Base-by-base conservation (phyloP, 2,888 invertebrate species). In the Crioceris asparagi region DNA sequence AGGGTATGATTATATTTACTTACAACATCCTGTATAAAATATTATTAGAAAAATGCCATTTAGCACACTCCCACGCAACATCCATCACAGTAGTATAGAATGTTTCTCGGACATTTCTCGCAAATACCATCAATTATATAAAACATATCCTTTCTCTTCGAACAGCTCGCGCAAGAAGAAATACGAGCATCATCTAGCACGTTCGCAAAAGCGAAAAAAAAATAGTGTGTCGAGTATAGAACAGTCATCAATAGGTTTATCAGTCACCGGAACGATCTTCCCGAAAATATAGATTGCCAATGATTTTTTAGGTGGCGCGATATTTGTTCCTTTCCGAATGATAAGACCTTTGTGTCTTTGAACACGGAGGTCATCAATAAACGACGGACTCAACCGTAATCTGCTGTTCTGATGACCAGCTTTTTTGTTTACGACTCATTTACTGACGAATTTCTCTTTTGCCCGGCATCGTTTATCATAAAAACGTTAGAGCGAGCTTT, bases 291-390 rank as follows among this genome's bases (percentile, higher is more conserved):
- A 56, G 57, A 60, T 59, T 54, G 59, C 52, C 47, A 57, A 59
- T 61, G 55, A 61, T 64, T 61, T 64, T 61, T 62, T 55, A 53
- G 55, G 51, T 49, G 48, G 46, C 48, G 50, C 46, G 51, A 55
- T 58, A 61, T 61, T 61, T 61, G 59, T 60, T 61, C 58, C 56
- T 52, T 59, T 59, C 57, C 57, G 47, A 56, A 55, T 60, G 63
- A 63, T 63, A 63, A 63, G 61, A 60, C 61, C 59, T 61, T 62
- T 61, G 61, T 62, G 61, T 62, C 60, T 60, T 56, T 59, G 57
- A 56, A 57, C 59, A 57, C 58, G 53, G 59, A 60, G 61, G 61
- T 62, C 62, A 61, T 63, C 62, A 61, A 62, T 62, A 62, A 63
- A 54, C 54, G 57, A 53, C 53, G 55, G 54, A 56, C 57, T 10